These are phyloP conservation scores for Scaptomyza montana DNA, from an alignment of 1,140 invertebrate species.

Conservation along the genomic window DNA sequence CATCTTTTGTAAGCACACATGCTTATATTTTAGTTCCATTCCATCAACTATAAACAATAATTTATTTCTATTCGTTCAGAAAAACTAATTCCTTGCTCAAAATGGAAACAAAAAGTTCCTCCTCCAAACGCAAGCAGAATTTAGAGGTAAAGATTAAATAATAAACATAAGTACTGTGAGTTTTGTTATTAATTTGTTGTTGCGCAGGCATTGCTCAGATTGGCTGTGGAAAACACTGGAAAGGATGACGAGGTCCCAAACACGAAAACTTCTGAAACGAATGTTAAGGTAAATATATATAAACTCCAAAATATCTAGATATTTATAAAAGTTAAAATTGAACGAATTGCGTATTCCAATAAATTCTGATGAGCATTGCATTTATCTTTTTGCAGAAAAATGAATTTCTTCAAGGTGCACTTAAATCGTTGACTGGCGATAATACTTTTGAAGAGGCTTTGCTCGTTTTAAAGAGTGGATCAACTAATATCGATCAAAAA, in stretches of 20 bases:
- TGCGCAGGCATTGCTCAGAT: constrained; percentile 51
- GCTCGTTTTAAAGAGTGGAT: constrained; percentile 26
- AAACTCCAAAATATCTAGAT: not conserved
- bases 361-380: not conserved
- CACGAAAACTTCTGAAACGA: not conserved
- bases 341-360: not conserved
- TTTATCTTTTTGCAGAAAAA: constrained; percentile 26
- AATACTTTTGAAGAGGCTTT: constrained; percentile 50
- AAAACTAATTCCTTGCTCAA: not conserved
- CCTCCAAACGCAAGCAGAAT: constrained; percentile 43
- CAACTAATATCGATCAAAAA: constrained; percentile 44
- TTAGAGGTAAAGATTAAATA: constrained; percentile 40
- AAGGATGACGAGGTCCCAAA: constrained; percentile 1
- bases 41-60: constrained; percentile 6
- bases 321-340: not conserved
- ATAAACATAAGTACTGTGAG: not conserved
- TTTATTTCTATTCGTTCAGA: not conserved
- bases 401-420: constrained; percentile 49
- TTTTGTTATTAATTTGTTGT: not conserved
- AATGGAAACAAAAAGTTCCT: constrained; percentile 13
- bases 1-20: constrained; percentile 9
- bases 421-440: constrained; percentile 52
- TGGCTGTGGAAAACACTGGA: constrained; percentile 35
- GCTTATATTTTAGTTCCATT: constrained; percentile 8
- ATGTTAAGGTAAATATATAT: constrained; percentile 11